A percentile compares a stretch with the other conserved stretches of the same genome.
These are phyloP conservation scores for Speoplatyrhinus poulsoni DNA, from an alignment of 2,113 vertebrate genomes.

Conservation along the genomic window DNA sequence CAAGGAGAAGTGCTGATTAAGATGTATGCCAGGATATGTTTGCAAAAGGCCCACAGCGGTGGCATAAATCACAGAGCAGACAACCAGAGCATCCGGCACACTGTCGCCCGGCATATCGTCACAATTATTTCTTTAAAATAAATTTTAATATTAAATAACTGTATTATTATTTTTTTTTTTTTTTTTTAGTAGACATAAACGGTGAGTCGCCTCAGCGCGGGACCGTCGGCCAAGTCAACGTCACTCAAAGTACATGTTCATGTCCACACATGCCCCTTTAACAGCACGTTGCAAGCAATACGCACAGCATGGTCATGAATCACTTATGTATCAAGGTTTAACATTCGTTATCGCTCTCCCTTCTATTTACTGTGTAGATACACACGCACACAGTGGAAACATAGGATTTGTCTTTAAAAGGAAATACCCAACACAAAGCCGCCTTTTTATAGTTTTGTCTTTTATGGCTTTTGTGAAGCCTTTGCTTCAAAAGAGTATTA, in stretches of 20 bases:
- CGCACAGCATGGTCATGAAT: slow-evolving; percentile 36
- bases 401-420: too few species aligned
- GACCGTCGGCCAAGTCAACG: slow-evolving; percentile 29
- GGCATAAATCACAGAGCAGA: slow-evolving; percentile 30
- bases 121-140: slow-evolving; percentile 29
- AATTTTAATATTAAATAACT: background rate
- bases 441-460: too few species aligned
- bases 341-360: slow-evolving; percentile 8
- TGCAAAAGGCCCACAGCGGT: slow-evolving; percentile 7
- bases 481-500: too few species aligned
- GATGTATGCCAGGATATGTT: slow-evolving; percentile 39
- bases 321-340: slow-evolving; percentile 19
- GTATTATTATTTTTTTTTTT: too few species aligned
- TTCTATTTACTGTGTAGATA: background rate
- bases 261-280: background rate
- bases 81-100: background rate
- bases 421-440: too few species aligned
- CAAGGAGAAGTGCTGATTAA: slow-evolving; percentile 28
- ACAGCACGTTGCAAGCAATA: slow-evolving; percentile 51
- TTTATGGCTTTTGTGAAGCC: too few species aligned
- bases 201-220: slow-evolving; percentile 7
- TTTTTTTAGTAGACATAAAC: background rate
- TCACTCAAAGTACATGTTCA: background rate
- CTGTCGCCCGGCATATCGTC: slow-evolving; percentile 16
- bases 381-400: background rate